Base-by-base conservation (phyloP, 2,797 vertebrate genomes). In the Xerus rutilus region DNA sequence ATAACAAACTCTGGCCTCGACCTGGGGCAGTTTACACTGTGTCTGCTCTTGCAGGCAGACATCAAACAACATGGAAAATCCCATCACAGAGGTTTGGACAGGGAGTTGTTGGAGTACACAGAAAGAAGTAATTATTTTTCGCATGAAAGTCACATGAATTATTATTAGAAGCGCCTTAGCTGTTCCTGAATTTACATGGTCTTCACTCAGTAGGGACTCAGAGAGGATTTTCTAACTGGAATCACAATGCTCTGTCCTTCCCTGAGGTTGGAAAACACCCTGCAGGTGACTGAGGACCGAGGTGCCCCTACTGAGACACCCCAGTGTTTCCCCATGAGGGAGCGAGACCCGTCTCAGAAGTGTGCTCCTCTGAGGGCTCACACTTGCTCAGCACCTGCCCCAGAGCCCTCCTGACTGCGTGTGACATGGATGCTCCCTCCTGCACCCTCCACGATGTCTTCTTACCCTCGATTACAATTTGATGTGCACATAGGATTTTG, bases 391-490 rank as follows among this genome's bases (percentile, higher is more conserved):
- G 30, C 17, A 13, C 12, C 43, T n/a, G 3, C 2, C 9, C 0
- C 9, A n/a, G 21, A 20, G 45, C 52, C 43, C 20, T 11, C 13
- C 25, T 6, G 7, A 1, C 21, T 49, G 39, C 14, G 11, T 9
- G 1, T 25, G 28, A 11, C 7, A 0, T 0, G 12, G 47, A 0
- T 1, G n/a, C n/a, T 13, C 8, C 52, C 32, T n/a, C 43, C 20
- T 1, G 23, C 12, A 7, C 6, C 13, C 1, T 0, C 2, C 54
- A 2, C 25, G 5, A 20, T 7, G 15, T 45, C n/a, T 39, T 30
- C 30, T 21, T 17, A 17, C 21, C 15, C 0, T 4, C 8, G 28
- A 32, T 3, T 11, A 49, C 21, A 32, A 14, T 6, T 18, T 57
- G 49, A 83, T 52, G n/a, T 20, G 15, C 2, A 18, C 0, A 20